phyloP scores from a whole-genome alignment of 2,888 invertebrate genomes.

The Aspidiotus destructor region DNA sequence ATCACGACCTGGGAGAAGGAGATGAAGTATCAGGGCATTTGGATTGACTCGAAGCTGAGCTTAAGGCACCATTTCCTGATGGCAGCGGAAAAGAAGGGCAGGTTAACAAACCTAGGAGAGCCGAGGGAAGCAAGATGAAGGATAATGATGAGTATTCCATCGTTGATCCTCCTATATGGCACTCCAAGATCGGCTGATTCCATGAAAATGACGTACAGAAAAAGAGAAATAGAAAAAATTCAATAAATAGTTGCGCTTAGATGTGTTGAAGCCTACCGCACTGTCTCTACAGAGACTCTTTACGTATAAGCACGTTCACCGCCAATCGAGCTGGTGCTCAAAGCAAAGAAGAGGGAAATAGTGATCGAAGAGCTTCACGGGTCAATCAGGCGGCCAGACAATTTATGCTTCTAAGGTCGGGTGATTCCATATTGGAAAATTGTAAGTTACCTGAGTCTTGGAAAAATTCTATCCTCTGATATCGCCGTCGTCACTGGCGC shows the following conservation, averaged over 20 bases:
- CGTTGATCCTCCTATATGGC: conserved; percentile 3
- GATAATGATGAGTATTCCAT: background rate
- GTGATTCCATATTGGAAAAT: too few species aligned
- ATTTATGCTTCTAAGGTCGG: too few species aligned
- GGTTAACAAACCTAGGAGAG: too few species aligned
- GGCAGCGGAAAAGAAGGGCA: too few species aligned
- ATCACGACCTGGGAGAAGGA: too few species aligned
- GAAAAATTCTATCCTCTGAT: too few species aligned
- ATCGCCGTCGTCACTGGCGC: too few species aligned
- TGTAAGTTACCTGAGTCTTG: too few species aligned
- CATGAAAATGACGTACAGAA: background rate
- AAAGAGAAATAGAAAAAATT: background rate
- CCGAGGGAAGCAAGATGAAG: too few species aligned
- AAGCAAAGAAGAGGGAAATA: background rate
- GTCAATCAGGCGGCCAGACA: too few species aligned
- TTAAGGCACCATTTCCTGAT: too few species aligned
- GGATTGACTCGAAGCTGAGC: background rate
- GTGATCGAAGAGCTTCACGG: background rate
- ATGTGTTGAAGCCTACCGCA: background rate
- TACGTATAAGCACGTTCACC: conserved; percentile 1
- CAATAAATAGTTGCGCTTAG: background rate
- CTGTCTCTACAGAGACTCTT: background rate
- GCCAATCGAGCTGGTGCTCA: background rate
- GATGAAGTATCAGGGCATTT: too few species aligned
- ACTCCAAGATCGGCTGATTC: background rate